Conservation (phyloP, 1,140 invertebrate species). For the Drosophila bifasciata region DNA sequence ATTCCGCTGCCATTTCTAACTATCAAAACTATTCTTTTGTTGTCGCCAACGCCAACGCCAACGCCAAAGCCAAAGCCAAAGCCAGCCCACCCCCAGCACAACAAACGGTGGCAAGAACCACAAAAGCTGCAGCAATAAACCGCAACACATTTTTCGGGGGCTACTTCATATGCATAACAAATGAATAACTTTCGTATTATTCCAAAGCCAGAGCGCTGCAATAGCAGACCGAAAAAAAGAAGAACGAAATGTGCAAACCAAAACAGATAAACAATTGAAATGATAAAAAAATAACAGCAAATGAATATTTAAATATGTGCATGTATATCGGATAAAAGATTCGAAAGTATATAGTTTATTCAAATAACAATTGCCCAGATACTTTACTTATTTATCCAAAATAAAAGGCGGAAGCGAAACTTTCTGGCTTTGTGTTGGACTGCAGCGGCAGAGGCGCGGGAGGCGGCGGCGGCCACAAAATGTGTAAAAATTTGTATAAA, state of each 20-base stretch:
- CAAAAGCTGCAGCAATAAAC: slow-evolving; percentile 32
- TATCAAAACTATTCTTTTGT: slow-evolving; percentile 53
- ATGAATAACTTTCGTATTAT: slow-evolving; percentile 71
- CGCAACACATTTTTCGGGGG: slow-evolving; percentile 51
- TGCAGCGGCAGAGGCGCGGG: slow-evolving; percentile 14
- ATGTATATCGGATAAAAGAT: slow-evolving; percentile 39
- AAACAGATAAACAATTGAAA: slow-evolving; percentile 67
- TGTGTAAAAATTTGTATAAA: slow-evolving; percentile 68
- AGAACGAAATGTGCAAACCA: slow-evolving; percentile 13
- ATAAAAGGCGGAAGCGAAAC: slow-evolving; percentile 55
- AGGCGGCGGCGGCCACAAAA: slow-evolving; percentile 25
- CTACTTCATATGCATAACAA: slow-evolving; percentile 79
- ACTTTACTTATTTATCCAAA: slow-evolving; percentile 79
- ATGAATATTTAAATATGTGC: slow-evolving; percentile 35
- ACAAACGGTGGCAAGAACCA: slow-evolving; percentile 8
- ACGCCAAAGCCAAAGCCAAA: background rate
- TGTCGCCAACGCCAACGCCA: slow-evolving; percentile 9
- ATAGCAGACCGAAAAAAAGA: slow-evolving; percentile 30
- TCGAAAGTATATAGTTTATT: slow-evolving; percentile 50
- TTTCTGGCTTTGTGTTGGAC: slow-evolving; percentile 52
- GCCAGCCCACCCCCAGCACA: no score
- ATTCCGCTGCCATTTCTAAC: slow-evolving; percentile 42
- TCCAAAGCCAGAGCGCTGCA: slow-evolving; percentile 17
- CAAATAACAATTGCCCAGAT: slow-evolving; percentile 78
- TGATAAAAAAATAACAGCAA: slow-evolving; percentile 47